Base-by-base conservation (phyloP, 1,140 invertebrate genomes). In the Hyles vespertilio region DNA sequence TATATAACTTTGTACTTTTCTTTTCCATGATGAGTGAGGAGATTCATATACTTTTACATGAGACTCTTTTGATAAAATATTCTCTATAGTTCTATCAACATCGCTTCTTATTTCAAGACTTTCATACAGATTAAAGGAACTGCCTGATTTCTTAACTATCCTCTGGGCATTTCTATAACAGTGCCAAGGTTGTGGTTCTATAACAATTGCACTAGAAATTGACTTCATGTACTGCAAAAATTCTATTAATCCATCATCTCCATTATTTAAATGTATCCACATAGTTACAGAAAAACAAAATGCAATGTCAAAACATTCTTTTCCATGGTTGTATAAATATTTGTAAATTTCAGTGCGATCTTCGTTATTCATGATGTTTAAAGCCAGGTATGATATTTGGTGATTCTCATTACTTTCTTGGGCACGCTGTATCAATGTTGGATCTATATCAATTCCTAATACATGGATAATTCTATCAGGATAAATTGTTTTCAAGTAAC, bases 261-360 rank as follows among this genome's bases (percentile, higher is more conserved):
- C 94, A 83, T 94, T 87, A 79, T 96, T 96, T 32, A 96, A 73
- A 81, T 96, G 95, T 66, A 96, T 95, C 95, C 95, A 96, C 95
- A 96, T 96, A 10, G 95, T 95, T 9, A 96, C 91, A 11, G 95
- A 96, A 81, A 96, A 96, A 75, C 94, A 95, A 78, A 95, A 95
- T 33, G 92, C 89, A 10, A 92, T 89, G 84, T 95, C 92, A 84
- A 96, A 96, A 61, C 84, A 87, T 2, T 68, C 52, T 56, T 85
- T 89, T 2, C 84, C 66, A 58, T 88, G 58, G 0, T 61, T 62
- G 6, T 72, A 52, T 53, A 93, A 72, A 77, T 91, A 92, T 0
- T 75, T 51, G 3, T 80, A 61, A 5, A 94, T 69, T 7, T 73
- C 34, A 4, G 80, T 50, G 47, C 83, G 68, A 6, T 85, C 75